Percentiles rank a stretch among this genome's conserved stretches.
Conservation (phyloP, 1,140 invertebrate species). For the Lasaia peninsularis region DNA sequence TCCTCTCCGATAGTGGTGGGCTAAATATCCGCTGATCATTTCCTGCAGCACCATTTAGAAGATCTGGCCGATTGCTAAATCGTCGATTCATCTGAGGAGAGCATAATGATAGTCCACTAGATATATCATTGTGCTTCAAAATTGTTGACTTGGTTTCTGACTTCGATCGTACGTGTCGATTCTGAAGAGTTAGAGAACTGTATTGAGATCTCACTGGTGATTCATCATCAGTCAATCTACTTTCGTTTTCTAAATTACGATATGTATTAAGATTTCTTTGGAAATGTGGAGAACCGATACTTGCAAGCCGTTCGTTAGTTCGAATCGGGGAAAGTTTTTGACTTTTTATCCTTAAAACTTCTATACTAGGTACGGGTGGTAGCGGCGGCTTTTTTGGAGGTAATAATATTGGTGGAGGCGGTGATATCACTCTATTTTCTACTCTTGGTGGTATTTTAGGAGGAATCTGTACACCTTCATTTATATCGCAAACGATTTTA, state of each 20-base stretch:
- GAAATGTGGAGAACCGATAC: slow-evolving; percentile 79
- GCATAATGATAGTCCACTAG: slow-evolving; percentile 68
- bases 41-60: slow-evolving; percentile 58
- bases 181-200: slow-evolving; percentile 66
- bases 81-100: slow-evolving; percentile 76
- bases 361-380: slow-evolving; percentile 82
- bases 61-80: slow-evolving; percentile 60
- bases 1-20: slow-evolving; percentile 47
- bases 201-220: slow-evolving; percentile 65
- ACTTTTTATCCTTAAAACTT: slow-evolving; percentile 73
- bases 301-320: slow-evolving; percentile 71
- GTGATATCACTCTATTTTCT: slow-evolving; percentile 69
- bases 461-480: slow-evolving; percentile 50
- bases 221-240: slow-evolving; percentile 47
- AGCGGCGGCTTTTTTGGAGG: slow-evolving; percentile 84
- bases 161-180: slow-evolving; percentile 65
- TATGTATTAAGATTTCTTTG: slow-evolving; percentile 76
- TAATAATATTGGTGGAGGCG: slow-evolving; percentile 78
- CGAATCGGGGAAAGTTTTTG: slow-evolving; percentile 63
- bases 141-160: slow-evolving; percentile 74
- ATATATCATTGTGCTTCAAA: slow-evolving; percentile 69
- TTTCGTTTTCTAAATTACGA: slow-evolving; percentile 74
- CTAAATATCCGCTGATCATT: slow-evolving; percentile 50
- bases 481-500: slow-evolving; percentile 67
- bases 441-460: slow-evolving; percentile 77